Evolutionary conservation across 2,888 invertebrate species (phyloP).

Genomic region (Acleris cristana): DNA sequence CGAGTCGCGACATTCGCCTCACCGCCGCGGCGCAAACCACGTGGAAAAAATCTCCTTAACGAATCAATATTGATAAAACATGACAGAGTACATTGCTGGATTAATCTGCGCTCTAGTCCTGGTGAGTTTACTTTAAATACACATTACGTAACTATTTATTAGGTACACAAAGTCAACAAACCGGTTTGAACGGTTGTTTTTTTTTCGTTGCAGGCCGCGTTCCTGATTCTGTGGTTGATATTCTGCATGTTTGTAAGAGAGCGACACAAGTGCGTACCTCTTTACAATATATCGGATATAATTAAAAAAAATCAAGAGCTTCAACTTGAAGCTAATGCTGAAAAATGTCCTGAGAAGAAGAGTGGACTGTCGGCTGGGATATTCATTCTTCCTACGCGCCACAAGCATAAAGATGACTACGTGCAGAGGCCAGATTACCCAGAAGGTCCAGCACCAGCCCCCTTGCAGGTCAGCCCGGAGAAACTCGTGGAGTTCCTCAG

Average conservation of each 20-base stretch:
- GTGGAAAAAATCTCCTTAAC: slow-evolving; percentile 41
- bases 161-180: slow-evolving; percentile 5
- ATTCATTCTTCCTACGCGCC: slow-evolving; percentile 67
- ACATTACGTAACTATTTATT: slow-evolving; percentile 6
- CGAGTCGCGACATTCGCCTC: slow-evolving; percentile 63
- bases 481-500: slow-evolving; percentile 65
- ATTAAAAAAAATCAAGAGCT: slow-evolving; percentile 57
- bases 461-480: slow-evolving; percentile 58
- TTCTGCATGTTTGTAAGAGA: slow-evolving; percentile 77
- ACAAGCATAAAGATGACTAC: slow-evolving; percentile 61
- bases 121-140: slow-evolving; percentile 59
- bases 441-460: slow-evolving; percentile 61
- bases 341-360: slow-evolving; percentile 47
- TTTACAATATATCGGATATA: slow-evolving; percentile 67
- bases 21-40: slow-evolving; percentile 41
- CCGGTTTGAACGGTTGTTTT: slow-evolving; percentile 18
- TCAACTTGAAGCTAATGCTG: slow-evolving; percentile 49
- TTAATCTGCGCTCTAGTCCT: slow-evolving; percentile 69
- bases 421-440: slow-evolving; percentile 73
- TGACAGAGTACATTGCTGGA: slow-evolving; percentile 66
- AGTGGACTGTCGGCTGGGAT: slow-evolving; percentile 62
- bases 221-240: slow-evolving; percentile 69
- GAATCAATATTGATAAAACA: slow-evolving; percentile 52
- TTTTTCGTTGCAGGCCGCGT: slow-evolving; percentile 59
- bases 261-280: slow-evolving; percentile 65